Percentiles rank a stretch among this genome's conserved stretches.
Evolutionary conservation across 1,140 invertebrate species (phyloP).

Genomic region (Drosophila bocki): DNA sequence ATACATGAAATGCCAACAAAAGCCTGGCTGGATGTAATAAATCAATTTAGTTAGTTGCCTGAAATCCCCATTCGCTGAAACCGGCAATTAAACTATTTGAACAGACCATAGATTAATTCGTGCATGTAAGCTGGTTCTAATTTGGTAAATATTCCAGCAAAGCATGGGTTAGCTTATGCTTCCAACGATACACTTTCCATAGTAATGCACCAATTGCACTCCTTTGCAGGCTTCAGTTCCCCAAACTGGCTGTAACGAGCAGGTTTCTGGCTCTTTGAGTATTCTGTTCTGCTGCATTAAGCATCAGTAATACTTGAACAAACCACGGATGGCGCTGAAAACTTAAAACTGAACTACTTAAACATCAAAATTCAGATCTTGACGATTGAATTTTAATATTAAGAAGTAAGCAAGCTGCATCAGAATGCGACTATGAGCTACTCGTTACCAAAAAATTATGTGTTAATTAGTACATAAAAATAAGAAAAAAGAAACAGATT

Average conservation of each 20-base stretch:
- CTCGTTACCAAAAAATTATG: neutral
- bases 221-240: conserved; percentile 1
- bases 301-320: conserved; percentile 23
- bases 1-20: conserved; percentile 68
- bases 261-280: conserved; percentile 1
- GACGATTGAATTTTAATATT: neutral
- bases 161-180: conserved; percentile 11
- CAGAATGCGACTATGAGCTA: too few species aligned
- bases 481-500: neutral
- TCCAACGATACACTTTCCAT: conserved; percentile 11
- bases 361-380: too few species aligned
- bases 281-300: conserved; percentile 41
- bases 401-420: neutral
- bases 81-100: conserved; percentile 13
- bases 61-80: conserved; percentile 8
- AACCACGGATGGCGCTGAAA: neutral
- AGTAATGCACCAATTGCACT: conserved; percentile 21
- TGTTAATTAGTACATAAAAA: neutral
- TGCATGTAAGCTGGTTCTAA: conserved; percentile 6
- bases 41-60: conserved; percentile 30
- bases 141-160: conserved; percentile 17
- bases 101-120: conserved; percentile 18
- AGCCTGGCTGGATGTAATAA: conserved; percentile 23
- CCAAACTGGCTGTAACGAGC: conserved; percentile 13
- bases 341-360: conserved; percentile 15